Evolutionary conservation across 1,140 invertebrate genomes (phyloP).

Genomic region (Drosophila ogumai): DNA sequence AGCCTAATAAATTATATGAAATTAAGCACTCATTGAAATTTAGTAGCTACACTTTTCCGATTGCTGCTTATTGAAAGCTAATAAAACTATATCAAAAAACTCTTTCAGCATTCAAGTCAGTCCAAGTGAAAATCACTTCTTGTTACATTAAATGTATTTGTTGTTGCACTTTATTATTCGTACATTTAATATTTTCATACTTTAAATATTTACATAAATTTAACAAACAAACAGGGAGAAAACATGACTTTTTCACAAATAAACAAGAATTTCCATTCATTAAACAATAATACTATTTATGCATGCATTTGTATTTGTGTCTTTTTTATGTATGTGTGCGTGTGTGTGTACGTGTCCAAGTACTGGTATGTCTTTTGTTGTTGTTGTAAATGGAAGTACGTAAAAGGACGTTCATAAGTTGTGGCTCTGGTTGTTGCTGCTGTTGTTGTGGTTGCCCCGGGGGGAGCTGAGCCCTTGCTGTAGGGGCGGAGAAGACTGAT

Average conservation of each 20-base stretch:
- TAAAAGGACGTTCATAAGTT: constrained; percentile 73
- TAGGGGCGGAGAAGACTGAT: constrained; percentile 2
- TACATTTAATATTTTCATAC: constrained; percentile 83
- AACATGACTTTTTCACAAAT: constrained; percentile 83
- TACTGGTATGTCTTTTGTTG: constrained; percentile 42
- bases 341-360: constrained; percentile 38
- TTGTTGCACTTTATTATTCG: constrained; percentile 84
- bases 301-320: constrained; percentile 75
- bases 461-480: constrained; percentile 5
- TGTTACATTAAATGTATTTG: constrained; percentile 83
- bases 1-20: not conserved
- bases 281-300: constrained; percentile 83
- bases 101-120: not conserved
- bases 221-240: constrained; percentile 83
- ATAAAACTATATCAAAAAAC: not conserved
- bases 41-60: no score
- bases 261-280: constrained; percentile 83
- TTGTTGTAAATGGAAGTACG: constrained; percentile 65
- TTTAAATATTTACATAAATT: constrained; percentile 84
- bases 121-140: constrained; percentile 23
- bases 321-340: constrained; percentile 41
- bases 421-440: constrained; percentile 40
- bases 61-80: no score
- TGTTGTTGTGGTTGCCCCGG: constrained; percentile 12
- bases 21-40: no score